Evolutionary conservation across 2,888 invertebrate genomes (phyloP).

Genomic region (Caradrina kadenii): DNA sequence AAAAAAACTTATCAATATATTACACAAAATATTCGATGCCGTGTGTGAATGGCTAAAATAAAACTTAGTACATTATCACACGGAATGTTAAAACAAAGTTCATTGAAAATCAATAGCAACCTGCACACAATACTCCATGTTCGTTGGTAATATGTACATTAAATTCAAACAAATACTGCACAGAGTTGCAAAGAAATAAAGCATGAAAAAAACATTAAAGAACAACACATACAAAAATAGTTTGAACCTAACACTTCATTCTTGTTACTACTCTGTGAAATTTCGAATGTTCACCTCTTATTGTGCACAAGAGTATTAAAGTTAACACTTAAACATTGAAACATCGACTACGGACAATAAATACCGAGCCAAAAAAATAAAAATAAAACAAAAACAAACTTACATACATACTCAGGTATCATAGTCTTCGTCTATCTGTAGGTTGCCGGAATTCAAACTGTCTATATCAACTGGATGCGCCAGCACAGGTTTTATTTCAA

Average conservation of each 20-base stretch:
- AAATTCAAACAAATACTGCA: neutral
- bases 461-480: conserved; percentile 77
- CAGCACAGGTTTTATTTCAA: conserved; percentile 70
- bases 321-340: conserved; percentile 57
- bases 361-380: conserved; percentile 67
- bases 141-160: neutral
- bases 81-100: conserved; percentile 56
- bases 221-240: conserved; percentile 13
- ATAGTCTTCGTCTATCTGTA: conserved; percentile 89
- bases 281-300: conserved; percentile 7
- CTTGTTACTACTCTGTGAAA: conserved; percentile 33
- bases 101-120: conserved; percentile 19
- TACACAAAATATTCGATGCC: conserved; percentile 59
- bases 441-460: conserved; percentile 82
- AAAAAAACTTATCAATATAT: conserved; percentile 46
- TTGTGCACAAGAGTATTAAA: conserved; percentile 27
- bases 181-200: conserved; percentile 3
- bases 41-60: conserved; percentile 46
- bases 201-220: conserved; percentile 1
- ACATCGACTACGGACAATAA: conserved; percentile 67
- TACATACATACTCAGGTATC: conserved; percentile 85
- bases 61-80: conserved; percentile 43
- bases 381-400: conserved; percentile 72
- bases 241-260: conserved; percentile 36
- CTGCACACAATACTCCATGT: conserved; percentile 25